A percentile compares a stretch with the other conserved stretches of the same genome.
Evolutionary conservation across 2,888 invertebrate genomes (phyloP).

Genomic region (Sericinus montela): DNA sequence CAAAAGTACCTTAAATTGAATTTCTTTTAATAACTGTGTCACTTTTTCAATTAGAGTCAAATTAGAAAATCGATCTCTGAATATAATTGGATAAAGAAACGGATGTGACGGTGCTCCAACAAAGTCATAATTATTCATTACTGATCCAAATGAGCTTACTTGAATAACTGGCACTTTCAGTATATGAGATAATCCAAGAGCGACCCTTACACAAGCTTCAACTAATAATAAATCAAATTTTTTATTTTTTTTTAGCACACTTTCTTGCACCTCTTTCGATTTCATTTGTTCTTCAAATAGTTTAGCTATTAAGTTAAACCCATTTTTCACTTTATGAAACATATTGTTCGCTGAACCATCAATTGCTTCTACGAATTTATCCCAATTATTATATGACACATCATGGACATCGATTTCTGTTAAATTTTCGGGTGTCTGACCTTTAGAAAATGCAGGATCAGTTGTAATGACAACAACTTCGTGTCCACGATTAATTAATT

Average conservation of each 20-base stretch:
- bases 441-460: constrained; percentile 26
- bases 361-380: background rate
- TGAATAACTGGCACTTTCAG: constrained; percentile 33
- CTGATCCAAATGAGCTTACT: constrained; percentile 30
- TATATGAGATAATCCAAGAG: constrained; percentile 26
- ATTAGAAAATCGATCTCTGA: constrained; percentile 25
- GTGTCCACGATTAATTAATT: constrained; percentile 41
- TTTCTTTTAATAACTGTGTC: constrained; percentile 22
- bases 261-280: constrained; percentile 17
- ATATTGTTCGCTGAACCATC: background rate
- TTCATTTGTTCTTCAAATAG: constrained; percentile 24
- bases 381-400: constrained; percentile 16
- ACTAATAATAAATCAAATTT: constrained; percentile 28
- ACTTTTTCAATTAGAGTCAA: constrained; percentile 37
- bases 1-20: constrained; percentile 7
- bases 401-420: constrained; percentile 35
- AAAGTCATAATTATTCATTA: constrained; percentile 9
- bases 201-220: constrained; percentile 25
- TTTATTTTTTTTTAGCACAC: constrained; percentile 17
- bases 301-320: constrained; percentile 1
- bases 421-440: constrained; percentile 31
- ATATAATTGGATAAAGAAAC: constrained; percentile 27
- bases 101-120: constrained; percentile 32
- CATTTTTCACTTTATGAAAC: background rate
- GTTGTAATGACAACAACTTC: constrained; percentile 40